phyloP scores from a whole-genome alignment of 2,797 vertebrate species.

The Tadarida brasiliensis region DNA sequence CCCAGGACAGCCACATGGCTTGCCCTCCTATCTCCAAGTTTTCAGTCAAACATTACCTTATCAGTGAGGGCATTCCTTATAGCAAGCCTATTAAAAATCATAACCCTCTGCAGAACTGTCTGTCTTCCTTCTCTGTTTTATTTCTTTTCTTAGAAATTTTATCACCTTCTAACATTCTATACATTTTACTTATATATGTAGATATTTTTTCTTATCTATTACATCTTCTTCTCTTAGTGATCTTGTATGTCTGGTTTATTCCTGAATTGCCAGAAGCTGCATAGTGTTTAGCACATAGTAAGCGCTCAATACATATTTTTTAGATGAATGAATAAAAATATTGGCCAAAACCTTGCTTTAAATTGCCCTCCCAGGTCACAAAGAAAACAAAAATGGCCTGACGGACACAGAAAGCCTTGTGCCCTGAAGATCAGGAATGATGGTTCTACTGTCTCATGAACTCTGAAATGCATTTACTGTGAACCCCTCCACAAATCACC shows the following conservation, averaged over 20 bases:
- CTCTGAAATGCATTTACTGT: not conserved
- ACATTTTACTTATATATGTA: not conserved
- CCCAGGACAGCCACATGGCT: not conserved
- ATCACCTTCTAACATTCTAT: not conserved
- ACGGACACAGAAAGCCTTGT: not conserved
- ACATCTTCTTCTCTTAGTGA: not conserved
- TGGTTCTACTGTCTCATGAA: not conserved
- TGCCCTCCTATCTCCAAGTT: not conserved
- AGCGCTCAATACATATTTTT: not conserved
- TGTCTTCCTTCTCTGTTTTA: not conserved
- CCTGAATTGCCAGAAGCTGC: not conserved
- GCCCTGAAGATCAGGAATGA: not conserved
- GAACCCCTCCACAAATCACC: not conserved
- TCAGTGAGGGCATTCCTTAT: not conserved
- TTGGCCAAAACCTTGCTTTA: not conserved
- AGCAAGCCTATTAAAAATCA: not conserved
- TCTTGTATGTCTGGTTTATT: not conserved
- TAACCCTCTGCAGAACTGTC: not conserved
- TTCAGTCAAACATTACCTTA: not conserved
- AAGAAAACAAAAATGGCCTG: not conserved
- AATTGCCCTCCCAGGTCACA: not conserved
- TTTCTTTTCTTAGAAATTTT: not conserved
- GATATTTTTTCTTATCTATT: not conserved
- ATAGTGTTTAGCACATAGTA: not conserved
- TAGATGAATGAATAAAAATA: too few species aligned